phyloP scores from a whole-genome alignment of 2,113 vertebrate species.

The Dermatemys mawii region DNA sequence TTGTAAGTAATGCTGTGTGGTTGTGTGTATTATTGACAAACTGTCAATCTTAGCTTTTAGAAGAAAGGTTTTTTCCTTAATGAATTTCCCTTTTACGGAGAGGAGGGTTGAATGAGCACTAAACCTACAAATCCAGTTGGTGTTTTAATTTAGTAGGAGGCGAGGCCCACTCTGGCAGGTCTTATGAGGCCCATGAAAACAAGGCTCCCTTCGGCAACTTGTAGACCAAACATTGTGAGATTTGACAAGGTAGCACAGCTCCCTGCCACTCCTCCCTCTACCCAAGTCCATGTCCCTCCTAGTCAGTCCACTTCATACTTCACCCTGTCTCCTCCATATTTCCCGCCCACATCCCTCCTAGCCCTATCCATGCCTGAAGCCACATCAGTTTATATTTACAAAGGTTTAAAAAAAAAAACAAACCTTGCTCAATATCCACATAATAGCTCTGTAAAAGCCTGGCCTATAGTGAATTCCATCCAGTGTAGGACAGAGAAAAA shows the following conservation, averaged over 20 bases:
- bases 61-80: not conserved
- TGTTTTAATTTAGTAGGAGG: not conserved
- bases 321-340: not conserved
- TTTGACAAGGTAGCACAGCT: not conserved
- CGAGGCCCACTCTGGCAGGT: not conserved
- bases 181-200: not conserved
- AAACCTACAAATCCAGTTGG: not conserved
- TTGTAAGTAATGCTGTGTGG: not conserved
- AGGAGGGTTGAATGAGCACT: not conserved
- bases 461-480: not conserved
- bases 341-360: not conserved
- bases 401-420: not conserved
- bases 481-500: not conserved
- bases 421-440: not conserved
- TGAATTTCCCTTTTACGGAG: not conserved
- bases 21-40: not conserved
- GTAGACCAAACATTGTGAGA: not conserved
- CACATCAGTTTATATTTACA: not conserved
- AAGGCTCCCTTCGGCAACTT: not conserved
- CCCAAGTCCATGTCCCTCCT: not conserved
- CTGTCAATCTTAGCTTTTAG: not conserved
- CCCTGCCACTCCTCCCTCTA: not conserved
- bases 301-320: not conserved
- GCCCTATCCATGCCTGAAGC: not conserved
- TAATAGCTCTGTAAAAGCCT: not conserved